Evolutionary conservation across 2,113 vertebrate species (phyloP).

Genomic region (Promerops cafer): DNA sequence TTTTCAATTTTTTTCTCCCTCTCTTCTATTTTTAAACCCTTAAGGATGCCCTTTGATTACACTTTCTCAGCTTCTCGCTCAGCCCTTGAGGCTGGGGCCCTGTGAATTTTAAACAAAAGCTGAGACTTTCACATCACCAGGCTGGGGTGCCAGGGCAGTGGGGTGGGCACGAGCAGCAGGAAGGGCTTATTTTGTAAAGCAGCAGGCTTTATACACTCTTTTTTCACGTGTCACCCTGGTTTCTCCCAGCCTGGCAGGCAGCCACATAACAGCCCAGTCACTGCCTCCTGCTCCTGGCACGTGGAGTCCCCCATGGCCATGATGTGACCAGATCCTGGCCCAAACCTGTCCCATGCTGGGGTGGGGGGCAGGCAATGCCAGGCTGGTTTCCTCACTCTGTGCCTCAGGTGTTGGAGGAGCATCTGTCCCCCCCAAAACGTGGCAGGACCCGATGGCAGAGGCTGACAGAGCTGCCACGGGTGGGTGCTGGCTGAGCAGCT

Average conservation of each 20-base stretch:
- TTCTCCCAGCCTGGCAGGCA: not conserved
- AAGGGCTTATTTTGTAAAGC: not conserved
- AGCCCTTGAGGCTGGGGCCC: not conserved
- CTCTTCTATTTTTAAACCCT: slow-evolving; percentile 47
- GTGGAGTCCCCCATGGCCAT: rapidly evolving
- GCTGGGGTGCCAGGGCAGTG: not conserved
- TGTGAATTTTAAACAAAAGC: slow-evolving; percentile 17
- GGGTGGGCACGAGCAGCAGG: not conserved
- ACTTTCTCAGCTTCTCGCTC: not conserved
- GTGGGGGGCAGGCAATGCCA: not conserved
- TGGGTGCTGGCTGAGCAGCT: not conserved
- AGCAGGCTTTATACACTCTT: too few relatives aligned
- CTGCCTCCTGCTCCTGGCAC: not conserved
- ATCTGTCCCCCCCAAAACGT: rapidly evolving
- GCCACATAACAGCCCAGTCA: not conserved
- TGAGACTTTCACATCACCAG: not conserved
- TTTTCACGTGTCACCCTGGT: not conserved
- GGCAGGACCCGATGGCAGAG: rapidly evolving
- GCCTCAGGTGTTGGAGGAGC: not conserved
- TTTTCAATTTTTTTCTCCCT: not conserved
- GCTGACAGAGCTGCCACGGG: rapidly evolving
- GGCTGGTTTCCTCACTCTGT: not conserved
- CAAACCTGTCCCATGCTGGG: rapidly evolving
- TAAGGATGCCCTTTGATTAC: slow-evolving; percentile 19
- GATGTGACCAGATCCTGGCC: not conserved